Evolutionary conservation across 2,113 vertebrate genomes (phyloP).

Genomic region (Hippopotamus amphibius): DNA sequence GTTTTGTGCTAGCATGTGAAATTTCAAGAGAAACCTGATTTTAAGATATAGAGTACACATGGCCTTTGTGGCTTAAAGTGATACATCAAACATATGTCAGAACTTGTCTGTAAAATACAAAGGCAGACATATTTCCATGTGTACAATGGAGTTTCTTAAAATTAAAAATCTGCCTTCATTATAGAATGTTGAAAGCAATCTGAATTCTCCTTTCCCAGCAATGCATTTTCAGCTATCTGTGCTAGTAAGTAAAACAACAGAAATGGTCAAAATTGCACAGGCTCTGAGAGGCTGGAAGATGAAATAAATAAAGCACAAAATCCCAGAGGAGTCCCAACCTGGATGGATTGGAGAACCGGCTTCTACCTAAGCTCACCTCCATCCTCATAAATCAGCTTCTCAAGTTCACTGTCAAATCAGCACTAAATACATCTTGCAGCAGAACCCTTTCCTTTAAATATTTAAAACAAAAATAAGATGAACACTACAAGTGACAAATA

Average conservation of each 20-base stretch:
- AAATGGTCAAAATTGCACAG: not conserved
- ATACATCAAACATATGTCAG: not conserved
- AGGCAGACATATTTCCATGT: not conserved
- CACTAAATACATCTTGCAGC: not conserved
- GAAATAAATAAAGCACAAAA: not conserved
- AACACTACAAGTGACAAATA: not conserved
- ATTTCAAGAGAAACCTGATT: not conserved
- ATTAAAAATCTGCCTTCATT: not conserved
- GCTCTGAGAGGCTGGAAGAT: not conserved
- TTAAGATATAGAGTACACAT: not conserved
- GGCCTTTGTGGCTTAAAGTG: not conserved
- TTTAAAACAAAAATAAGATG: constrained; percentile 13
- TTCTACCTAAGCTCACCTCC: not conserved
- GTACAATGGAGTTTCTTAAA: not conserved
- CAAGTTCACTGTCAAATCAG: not conserved
- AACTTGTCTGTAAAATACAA: not conserved
- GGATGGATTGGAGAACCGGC: not conserved
- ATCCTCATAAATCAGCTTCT: not conserved
- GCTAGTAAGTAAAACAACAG: not conserved
- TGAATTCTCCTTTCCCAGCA: not conserved
- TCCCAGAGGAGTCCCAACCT: not conserved
- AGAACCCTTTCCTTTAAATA: not conserved
- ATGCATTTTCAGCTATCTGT: not conserved
- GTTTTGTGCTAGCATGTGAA: not conserved
- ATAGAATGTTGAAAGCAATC: not conserved